Evolutionary conservation across 2,888 invertebrate species (phyloP).

Genomic region (Parapristionchus giblindavisi): DNA sequence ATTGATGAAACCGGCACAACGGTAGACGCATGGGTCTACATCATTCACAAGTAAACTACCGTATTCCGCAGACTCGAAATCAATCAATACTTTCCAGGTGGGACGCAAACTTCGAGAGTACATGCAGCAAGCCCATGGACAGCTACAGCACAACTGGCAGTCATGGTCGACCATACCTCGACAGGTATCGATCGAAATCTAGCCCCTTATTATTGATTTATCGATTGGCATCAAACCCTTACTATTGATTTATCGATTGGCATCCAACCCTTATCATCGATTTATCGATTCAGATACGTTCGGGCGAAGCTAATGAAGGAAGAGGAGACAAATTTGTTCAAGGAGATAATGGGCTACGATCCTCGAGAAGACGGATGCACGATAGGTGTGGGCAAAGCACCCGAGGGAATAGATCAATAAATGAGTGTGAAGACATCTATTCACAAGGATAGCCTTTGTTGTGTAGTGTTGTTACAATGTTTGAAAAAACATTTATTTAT

Average conservation of each 20-base stretch:
- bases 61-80: not conserved
- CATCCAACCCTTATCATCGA: not conserved
- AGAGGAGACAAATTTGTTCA: slow-evolving; percentile 24
- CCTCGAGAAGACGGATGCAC: slow-evolving; percentile 13
- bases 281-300: not conserved
- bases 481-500: not conserved
- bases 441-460: no score
- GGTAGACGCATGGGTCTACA: slow-evolving; percentile 34
- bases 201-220: no score
- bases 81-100: not conserved
- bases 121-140: slow-evolving; percentile 40
- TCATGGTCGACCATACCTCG: slow-evolving; percentile 58
- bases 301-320: slow-evolving; percentile 32
- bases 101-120: slow-evolving; percentile 3
- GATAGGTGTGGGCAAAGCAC: slow-evolving; percentile 13
- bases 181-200: slow-evolving; percentile 52
- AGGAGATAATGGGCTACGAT: slow-evolving; percentile 29
- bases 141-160: slow-evolving; percentile 53
- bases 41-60: slow-evolving; percentile 27
- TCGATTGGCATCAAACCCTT: not conserved
- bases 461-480: no score
- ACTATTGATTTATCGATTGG: not conserved
- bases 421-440: no score
- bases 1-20: slow-evolving; percentile 4
- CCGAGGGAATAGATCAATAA: not conserved